Conservation (phyloP, 2,113 vertebrate genomes). For the Arothron firmamentum region DNA sequence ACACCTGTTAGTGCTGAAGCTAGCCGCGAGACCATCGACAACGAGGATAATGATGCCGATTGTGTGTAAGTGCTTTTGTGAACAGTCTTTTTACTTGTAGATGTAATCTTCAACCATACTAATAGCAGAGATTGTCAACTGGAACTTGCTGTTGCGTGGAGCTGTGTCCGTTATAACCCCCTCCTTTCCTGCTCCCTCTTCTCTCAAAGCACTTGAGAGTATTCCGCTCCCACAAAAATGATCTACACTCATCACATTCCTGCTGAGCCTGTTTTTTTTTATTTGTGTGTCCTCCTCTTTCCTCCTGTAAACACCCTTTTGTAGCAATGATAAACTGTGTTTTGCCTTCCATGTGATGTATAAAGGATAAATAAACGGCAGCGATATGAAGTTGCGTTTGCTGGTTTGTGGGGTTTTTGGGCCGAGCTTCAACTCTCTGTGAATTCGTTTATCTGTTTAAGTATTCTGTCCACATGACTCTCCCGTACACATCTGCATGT, state of each 20-base stretch:
- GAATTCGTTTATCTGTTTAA: conserved; percentile 51
- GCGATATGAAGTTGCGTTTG: conserved; percentile 34
- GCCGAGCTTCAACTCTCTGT: background rate
- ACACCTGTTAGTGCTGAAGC: conserved; percentile 24
- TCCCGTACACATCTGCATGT: conserved; percentile 27
- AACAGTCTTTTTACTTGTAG: conserved; percentile 22
- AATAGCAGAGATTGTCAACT: conserved; percentile 42
- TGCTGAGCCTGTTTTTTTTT: conserved; percentile 50
- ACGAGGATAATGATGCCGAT: conserved; percentile 25
- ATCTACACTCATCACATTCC: conserved; percentile 59
- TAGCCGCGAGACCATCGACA: conserved; percentile 9
- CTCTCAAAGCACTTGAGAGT: conserved; percentile 66
- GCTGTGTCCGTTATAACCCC: conserved; percentile 21
- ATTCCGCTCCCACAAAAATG: conserved; percentile 48
- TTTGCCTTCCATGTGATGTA: conserved; percentile 53
- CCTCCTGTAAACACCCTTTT: conserved; percentile 42
- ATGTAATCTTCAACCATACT: conserved; percentile 22
- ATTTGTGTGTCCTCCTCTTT: conserved; percentile 46
- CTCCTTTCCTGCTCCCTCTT: background rate
- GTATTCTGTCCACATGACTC: conserved; percentile 54
- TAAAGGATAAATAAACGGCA: conserved; percentile 62
- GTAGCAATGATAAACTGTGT: conserved; percentile 54
- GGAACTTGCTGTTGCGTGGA: conserved; percentile 24
- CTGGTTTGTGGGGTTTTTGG: conserved; percentile 10
- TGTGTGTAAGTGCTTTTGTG: conserved; percentile 33